Evolutionary conservation across 2,797 vertebrate species (phyloP).

Genomic region (Poeciliopsis gracilis): DNA sequence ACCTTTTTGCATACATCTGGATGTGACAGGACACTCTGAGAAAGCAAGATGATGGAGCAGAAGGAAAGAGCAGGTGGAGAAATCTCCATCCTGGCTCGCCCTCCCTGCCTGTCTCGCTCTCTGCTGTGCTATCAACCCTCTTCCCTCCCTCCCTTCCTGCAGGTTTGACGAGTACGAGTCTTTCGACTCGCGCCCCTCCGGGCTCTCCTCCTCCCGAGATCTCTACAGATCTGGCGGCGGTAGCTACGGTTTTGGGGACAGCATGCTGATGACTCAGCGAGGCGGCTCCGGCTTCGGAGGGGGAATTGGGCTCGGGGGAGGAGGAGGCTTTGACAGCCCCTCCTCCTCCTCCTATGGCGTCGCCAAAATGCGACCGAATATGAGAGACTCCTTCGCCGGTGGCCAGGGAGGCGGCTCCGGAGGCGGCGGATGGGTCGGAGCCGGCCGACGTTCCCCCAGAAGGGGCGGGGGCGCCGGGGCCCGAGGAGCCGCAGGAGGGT

Average conservation of each 20-base stretch:
- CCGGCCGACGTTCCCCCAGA: conserved; percentile 82
- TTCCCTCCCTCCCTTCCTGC: conserved; percentile 81
- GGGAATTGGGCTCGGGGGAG: conserved; percentile 81
- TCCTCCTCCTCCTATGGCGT: conserved; percentile 82
- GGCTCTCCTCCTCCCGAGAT: conserved; percentile 89
- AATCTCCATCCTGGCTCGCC: conserved; percentile 70
- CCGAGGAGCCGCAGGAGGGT: conserved; percentile 77
- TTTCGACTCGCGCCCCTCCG: conserved; percentile 87
- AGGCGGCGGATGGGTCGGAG: conserved; percentile 82
- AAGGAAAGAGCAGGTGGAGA: conserved; percentile 73
- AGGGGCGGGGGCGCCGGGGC: conserved; percentile 79
- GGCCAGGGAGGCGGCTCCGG: conserved; percentile 76
- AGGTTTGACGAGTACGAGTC: conserved; percentile 95
- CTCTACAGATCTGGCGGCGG: conserved; percentile 86
- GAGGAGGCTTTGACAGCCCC: conserved; percentile 80
- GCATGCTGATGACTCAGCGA: conserved; percentile 82
- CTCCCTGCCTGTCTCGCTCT: conserved; percentile 72
- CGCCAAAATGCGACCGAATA: conserved; percentile 85
- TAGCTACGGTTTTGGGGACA: conserved; percentile 89
- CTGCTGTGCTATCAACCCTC: conserved; percentile 75
- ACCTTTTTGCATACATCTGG: conserved; percentile 39
- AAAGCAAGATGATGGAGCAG: conserved; percentile 69
- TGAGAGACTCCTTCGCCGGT: conserved; percentile 84
- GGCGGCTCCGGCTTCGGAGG: conserved; percentile 82
- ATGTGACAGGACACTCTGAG: conserved; percentile 58